Evolutionary conservation across 2,888 invertebrate species (phyloP).

Genomic region (Eupithecia subumbrata): DNA sequence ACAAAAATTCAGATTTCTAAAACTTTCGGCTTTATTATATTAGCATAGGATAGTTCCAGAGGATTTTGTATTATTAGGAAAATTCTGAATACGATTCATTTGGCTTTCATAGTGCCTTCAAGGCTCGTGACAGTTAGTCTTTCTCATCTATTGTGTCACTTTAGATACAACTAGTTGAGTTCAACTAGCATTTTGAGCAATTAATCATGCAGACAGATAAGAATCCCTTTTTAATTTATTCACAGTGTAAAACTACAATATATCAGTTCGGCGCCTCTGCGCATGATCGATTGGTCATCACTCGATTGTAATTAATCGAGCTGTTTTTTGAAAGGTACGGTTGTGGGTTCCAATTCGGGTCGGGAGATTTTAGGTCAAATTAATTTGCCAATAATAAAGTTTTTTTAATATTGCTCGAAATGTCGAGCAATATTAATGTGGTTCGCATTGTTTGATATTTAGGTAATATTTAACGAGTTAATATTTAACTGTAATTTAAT

Average conservation of each 20-base stretch:
- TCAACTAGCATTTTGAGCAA: constrained; percentile 29
- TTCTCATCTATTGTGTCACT: constrained; percentile 1
- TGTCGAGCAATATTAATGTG: background rate
- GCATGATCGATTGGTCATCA: constrained; percentile 75
- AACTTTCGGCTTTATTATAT: too few species aligned
- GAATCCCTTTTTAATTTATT: constrained; percentile 74
- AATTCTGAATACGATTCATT: background rate
- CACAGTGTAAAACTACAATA: constrained; percentile 71
- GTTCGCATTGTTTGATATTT: too few species aligned
- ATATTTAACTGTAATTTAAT: too few species aligned
- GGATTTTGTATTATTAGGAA: background rate
- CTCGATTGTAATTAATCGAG: constrained; percentile 76
- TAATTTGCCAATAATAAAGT: background rate
- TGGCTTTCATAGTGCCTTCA: background rate
- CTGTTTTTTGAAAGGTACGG: background rate
- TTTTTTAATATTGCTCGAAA: background rate
- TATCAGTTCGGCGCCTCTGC: constrained; percentile 74
- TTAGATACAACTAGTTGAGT: background rate
- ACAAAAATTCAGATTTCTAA: too few species aligned
- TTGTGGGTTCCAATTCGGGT: background rate
- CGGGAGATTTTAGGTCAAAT: background rate
- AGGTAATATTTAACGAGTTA: too few species aligned
- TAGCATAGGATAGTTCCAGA: too few species aligned
- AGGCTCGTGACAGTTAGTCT: background rate
- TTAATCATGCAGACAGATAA: constrained; percentile 57